A percentile compares a stretch with the other conserved stretches of the same genome.
These are phyloP conservation scores for Vanessa cardui DNA, from an alignment of 2,888 invertebrate species.

Conservation along the genomic window DNA sequence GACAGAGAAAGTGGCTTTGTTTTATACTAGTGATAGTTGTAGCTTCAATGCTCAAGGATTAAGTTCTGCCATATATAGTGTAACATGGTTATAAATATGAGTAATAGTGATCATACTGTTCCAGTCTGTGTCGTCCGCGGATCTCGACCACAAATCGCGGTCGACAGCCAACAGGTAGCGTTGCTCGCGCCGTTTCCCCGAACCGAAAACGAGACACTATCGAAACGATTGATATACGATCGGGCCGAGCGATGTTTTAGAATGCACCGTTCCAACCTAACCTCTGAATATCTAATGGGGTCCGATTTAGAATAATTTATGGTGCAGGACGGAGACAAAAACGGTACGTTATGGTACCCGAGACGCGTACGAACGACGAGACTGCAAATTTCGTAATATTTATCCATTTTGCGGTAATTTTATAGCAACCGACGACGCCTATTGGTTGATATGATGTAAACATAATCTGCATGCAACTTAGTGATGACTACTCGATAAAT, in stretches of 20 bases:
- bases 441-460: slow-evolving; percentile 10
- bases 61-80: background rate
- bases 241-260: slow-evolving; percentile 69
- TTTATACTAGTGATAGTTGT: too few relatives aligned
- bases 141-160: slow-evolving; percentile 62
- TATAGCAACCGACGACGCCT: slow-evolving; percentile 36
- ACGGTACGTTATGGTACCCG: slow-evolving; percentile 59
- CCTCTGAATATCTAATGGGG: slow-evolving; percentile 81
- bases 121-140: slow-evolving; percentile 15
- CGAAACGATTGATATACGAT: slow-evolving; percentile 79
- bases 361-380: slow-evolving; percentile 46
- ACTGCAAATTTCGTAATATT: slow-evolving; percentile 50
- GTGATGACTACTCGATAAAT: slow-evolving; percentile 27
- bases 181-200: slow-evolving; percentile 70
- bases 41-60: background rate
- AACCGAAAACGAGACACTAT: slow-evolving; percentile 66
- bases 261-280: slow-evolving; percentile 68
- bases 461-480: slow-evolving; percentile 31
- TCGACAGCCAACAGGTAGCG: slow-evolving; percentile 72
- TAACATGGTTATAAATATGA: slow-evolving; percentile 13
- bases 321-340: slow-evolving; percentile 71
- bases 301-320: slow-evolving; percentile 80
- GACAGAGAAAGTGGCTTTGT: too few relatives aligned
- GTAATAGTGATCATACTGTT: slow-evolving; percentile 16
- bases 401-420: slow-evolving; percentile 58